These are phyloP conservation scores for Rhynchophorus ferrugineus DNA, from an alignment of 1,140 invertebrate species.

Conservation along the genomic window DNA sequence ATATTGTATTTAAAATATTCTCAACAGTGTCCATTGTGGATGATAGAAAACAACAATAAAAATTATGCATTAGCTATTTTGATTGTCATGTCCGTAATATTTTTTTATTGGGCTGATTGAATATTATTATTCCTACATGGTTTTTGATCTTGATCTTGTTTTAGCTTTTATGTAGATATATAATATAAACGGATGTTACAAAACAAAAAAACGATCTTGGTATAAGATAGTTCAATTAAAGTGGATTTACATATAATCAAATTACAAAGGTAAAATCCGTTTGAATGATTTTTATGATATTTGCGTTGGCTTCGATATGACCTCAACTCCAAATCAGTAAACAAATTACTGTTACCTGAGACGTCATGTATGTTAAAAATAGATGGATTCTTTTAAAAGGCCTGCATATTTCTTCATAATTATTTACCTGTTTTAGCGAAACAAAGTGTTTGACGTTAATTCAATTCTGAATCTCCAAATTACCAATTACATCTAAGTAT, in stretches of 20 bases:
- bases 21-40: no score
- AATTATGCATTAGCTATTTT: not conserved
- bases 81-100: no score
- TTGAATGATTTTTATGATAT: no score
- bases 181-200: not conserved
- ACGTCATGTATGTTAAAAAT: no score
- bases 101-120: no score
- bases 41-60: not conserved
- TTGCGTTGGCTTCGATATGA: not conserved
- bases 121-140: not conserved
- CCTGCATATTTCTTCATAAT: no score
- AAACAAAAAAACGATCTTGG: not conserved
- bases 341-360: not conserved
- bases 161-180: not conserved
- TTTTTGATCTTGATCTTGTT: not conserved
- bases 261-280: not conserved
- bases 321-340: not conserved
- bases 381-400: no score
- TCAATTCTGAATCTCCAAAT: no score
- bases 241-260: not conserved
- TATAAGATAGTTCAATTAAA: not conserved
- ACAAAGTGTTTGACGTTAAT: no score
- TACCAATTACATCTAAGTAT: no score
- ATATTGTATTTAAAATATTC: not conserved
- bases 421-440: no score